Conservation (phyloP, 1,140 invertebrate genomes). For the Chlorops oryzae region DNA sequence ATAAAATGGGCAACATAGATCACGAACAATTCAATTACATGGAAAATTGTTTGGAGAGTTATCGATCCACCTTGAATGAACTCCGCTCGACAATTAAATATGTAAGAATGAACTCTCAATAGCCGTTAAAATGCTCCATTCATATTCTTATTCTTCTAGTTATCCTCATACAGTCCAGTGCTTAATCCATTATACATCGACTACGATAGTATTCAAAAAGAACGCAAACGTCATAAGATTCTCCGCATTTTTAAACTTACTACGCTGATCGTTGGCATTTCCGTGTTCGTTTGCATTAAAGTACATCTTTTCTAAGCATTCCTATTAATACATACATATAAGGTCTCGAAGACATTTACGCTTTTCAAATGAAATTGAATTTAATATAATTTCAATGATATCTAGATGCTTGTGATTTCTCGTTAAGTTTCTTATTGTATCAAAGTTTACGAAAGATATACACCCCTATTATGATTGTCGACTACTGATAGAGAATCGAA, state of each 20-base stretch:
- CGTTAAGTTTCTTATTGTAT: too few relatives aligned
- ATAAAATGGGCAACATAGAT: slow-evolving; percentile 20
- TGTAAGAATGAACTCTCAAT: slow-evolving; percentile 34
- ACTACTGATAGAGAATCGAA: too few relatives aligned
- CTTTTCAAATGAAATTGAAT: too few relatives aligned
- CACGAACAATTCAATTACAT: too few relatives aligned
- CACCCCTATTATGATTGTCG: too few relatives aligned
- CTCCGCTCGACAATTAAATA: slow-evolving; percentile 26
- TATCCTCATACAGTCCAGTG: slow-evolving; percentile 35
- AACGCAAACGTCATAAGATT: slow-evolving; percentile 35
- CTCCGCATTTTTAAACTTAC: slow-evolving; percentile 39
- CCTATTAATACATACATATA: neutral
- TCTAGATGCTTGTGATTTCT: too few relatives aligned
- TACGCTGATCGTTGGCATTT: slow-evolving; percentile 35
- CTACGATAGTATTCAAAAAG: slow-evolving; percentile 34
- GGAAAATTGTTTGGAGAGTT: slow-evolving; percentile 13
- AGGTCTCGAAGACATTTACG: too few relatives aligned
- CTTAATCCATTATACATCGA: slow-evolving; percentile 36
- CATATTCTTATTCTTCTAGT: slow-evolving; percentile 15
- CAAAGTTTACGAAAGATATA: too few relatives aligned
- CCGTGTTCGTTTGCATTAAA: slow-evolving; percentile 39
- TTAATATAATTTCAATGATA: too few relatives aligned
- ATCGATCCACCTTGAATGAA: slow-evolving; percentile 18
- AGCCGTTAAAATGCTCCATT: slow-evolving; percentile 22
- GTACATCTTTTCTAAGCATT: slow-evolving; percentile 28